Evolutionary conservation across 2,888 invertebrate species (phyloP).

Genomic region (Anagyrus pseudococci): DNA sequence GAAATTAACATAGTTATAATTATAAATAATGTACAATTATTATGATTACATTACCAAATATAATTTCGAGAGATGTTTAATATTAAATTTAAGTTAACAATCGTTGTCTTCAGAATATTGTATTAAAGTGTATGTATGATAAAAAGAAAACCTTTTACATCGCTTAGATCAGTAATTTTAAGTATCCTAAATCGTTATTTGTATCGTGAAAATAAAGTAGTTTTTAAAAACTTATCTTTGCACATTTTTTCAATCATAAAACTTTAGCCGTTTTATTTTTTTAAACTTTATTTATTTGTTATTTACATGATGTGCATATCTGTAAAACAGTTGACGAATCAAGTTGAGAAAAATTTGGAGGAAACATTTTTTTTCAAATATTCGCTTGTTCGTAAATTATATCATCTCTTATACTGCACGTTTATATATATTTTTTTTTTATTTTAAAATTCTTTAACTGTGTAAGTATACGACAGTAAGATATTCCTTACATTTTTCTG

Average conservation of each 20-base stretch:
- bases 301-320: too few relatives aligned
- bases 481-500: too few relatives aligned
- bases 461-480: too few relatives aligned
- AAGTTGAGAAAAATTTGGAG: too few relatives aligned
- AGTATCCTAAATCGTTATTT: slow-evolving; percentile 23
- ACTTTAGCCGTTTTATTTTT: not conserved
- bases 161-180: slow-evolving; percentile 15
- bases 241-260: not conserved
- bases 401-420: too few relatives aligned
- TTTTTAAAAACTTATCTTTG: slow-evolving; percentile 7
- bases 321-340: too few relatives aligned
- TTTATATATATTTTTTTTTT: too few relatives aligned
- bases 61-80: slow-evolving; percentile 19
- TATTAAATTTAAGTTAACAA: slow-evolving; percentile 20
- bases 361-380: too few relatives aligned
- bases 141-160: slow-evolving; percentile 9
- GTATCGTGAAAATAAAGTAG: slow-evolving; percentile 32
- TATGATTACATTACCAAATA: slow-evolving; percentile 31
- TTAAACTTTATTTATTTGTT: not conserved
- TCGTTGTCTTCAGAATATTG: slow-evolving; percentile 24
- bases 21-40: not conserved
- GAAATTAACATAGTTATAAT: too few relatives aligned
- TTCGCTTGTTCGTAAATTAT: too few relatives aligned
- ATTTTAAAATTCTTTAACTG: too few relatives aligned
- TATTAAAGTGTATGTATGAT: slow-evolving; percentile 24